phyloP scores from a whole-genome alignment of 35 echinoderm and acorn worm species.

The Ophioderma brevispina region DNA sequence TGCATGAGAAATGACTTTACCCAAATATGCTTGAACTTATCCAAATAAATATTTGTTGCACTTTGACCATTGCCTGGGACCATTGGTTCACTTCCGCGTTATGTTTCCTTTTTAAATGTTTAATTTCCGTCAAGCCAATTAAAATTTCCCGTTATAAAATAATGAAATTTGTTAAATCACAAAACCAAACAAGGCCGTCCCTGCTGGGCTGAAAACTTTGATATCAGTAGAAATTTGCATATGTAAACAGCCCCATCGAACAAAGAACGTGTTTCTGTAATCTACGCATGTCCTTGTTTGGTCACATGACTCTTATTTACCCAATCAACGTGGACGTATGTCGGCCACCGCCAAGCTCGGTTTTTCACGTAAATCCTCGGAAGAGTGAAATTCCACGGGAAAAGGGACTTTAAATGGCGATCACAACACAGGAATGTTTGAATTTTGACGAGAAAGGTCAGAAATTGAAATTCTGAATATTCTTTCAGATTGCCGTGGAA shows the following conservation, averaged over 20 bases:
- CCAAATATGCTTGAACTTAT: too few relatives aligned
- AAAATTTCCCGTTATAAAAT: background rate
- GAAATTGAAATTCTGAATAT: background rate
- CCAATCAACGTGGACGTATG: conserved; percentile 38
- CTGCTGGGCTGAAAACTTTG: too few relatives aligned
- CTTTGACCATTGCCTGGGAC: too few relatives aligned
- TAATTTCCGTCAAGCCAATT: background rate
- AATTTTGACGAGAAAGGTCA: background rate
- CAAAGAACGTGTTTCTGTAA: conserved; percentile 8
- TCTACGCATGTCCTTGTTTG: conserved; percentile 15
- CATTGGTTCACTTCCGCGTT: background rate
- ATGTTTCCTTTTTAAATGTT: too few relatives aligned
- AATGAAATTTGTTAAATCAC: too few relatives aligned
- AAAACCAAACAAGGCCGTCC: too few relatives aligned
- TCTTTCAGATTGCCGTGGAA: background rate
- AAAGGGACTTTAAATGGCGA: background rate
- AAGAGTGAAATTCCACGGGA: conserved; percentile 23
- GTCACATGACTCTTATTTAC: conserved; percentile 32
- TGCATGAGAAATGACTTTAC: too few relatives aligned
- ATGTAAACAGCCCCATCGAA: conserved; percentile 59
- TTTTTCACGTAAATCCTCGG: conserved; percentile 18
- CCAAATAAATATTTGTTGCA: too few relatives aligned
- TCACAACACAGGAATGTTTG: background rate
- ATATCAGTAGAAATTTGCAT: conserved; percentile 39
- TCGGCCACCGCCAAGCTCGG: conserved; percentile 66